A percentile compares a stretch with the other conserved stretches of the same genome.
Evolutionary conservation across 2,113 vertebrate genomes (phyloP).

Genomic region (Dicerorhinus sumatrensis): DNA sequence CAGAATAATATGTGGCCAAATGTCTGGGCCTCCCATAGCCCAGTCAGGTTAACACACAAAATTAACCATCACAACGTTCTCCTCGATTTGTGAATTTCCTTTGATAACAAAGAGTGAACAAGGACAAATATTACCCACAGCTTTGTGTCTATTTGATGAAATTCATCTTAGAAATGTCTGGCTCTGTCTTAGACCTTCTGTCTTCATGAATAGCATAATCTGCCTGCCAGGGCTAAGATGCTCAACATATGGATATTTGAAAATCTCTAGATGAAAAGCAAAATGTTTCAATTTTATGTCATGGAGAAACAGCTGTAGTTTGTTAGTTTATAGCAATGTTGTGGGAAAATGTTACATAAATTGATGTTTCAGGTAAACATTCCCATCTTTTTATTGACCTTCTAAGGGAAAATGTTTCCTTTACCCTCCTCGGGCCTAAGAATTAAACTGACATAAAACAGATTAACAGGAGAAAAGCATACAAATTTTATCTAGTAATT

Average conservation of each 20-base stretch:
- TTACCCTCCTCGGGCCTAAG: background rate
- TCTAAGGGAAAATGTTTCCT: conserved; percentile 23
- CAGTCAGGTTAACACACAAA: background rate
- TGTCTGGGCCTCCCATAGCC: background rate
- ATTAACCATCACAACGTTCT: background rate
- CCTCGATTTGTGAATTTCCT: conserved; percentile 13
- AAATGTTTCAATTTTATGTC: conserved; percentile 46
- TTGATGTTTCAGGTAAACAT: background rate
- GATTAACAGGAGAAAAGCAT: background rate
- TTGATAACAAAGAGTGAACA: background rate
- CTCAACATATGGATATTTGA: conserved; percentile 20
- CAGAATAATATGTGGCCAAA: background rate
- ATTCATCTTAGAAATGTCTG: conserved; percentile 33
- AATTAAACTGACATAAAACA: background rate
- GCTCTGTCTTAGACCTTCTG: conserved; percentile 16
- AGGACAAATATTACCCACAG: background rate
- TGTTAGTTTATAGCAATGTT: background rate
- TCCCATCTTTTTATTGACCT: conserved; percentile 24
- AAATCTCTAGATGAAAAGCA: conserved; percentile 48
- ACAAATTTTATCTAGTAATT: background rate
- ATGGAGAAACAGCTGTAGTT: conserved; percentile 36
- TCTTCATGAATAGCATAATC: conserved; percentile 8
- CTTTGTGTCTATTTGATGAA: background rate
- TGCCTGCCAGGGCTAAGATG: background rate
- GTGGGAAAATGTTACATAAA: conserved; percentile 3